phyloP scores from a whole-genome alignment of 2,797 vertebrate species.

The Phrynocephalus guinanensis region DNA sequence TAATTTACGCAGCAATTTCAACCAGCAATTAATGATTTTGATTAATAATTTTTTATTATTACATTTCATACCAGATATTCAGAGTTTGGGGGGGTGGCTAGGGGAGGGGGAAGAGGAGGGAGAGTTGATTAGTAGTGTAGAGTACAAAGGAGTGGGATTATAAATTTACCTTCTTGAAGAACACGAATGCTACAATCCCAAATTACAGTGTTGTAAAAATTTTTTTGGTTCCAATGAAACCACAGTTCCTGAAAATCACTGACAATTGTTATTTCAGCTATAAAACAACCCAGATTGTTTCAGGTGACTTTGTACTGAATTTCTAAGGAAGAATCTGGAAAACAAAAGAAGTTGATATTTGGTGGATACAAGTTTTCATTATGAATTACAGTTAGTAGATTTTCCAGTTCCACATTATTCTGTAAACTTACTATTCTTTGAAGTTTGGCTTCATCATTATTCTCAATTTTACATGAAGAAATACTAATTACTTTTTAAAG shows the following conservation, averaged over 20 bases:
- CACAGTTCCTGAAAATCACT: constrained; percentile 18
- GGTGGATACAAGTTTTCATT: background rate
- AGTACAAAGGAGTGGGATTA: background rate
- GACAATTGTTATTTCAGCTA: background rate
- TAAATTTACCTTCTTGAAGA: constrained; percentile 51
- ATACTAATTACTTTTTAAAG: background rate
- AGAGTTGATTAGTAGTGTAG: no score
- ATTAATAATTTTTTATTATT: no score
- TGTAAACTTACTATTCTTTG: background rate
- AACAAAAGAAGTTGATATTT: constrained; percentile 1
- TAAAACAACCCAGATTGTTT: constrained; percentile 10
- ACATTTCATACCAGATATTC: no score
- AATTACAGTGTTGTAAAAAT: background rate
- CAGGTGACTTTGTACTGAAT: constrained; percentile 30
- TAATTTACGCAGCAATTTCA: background rate
- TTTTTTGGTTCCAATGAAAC: background rate
- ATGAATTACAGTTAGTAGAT: background rate
- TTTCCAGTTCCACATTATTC: background rate
- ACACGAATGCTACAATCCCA: background rate
- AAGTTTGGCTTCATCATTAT: background rate
- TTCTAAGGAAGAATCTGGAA: background rate
- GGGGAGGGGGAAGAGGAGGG: no score
- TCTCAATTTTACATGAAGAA: background rate
- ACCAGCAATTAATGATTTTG: background rate
- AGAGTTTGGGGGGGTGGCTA: no score